These are phyloP conservation scores for Drosophila kepulauana DNA, from an alignment of 1,140 invertebrate species.

Conservation along the genomic window DNA sequence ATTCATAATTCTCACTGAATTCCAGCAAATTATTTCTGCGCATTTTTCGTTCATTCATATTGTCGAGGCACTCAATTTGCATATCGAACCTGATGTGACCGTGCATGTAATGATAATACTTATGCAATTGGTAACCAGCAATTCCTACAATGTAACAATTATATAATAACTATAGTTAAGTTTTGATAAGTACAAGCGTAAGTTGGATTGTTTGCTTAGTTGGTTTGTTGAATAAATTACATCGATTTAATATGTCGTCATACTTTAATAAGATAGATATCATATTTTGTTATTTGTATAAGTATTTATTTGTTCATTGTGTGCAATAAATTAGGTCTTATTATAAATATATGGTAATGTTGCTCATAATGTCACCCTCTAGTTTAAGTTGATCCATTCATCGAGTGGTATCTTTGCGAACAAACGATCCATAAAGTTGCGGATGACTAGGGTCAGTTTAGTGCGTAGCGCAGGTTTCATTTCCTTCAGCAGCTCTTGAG, in stretches of 20 bases:
- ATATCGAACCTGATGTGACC: conserved; percentile 37
- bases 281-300: conserved; percentile 6
- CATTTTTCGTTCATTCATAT: conserved; percentile 35
- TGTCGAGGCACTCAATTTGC: conserved; percentile 36
- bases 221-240: conserved; percentile 33
- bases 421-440: conserved; percentile 90
- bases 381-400: conserved; percentile 87
- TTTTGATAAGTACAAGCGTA: not conserved
- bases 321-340: conserved; percentile 77
- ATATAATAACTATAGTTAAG: conserved; percentile 8
- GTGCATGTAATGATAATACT: conserved; percentile 64
- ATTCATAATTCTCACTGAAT: no score
- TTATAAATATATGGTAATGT: conserved; percentile 4
- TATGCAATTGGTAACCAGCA: conserved; percentile 32
- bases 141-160: conserved; percentile 33
- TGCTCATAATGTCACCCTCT: conserved; percentile 24
- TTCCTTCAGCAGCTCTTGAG: conserved; percentile 92
- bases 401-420: conserved; percentile 92
- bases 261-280: conserved; percentile 1
- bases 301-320: conserved; percentile 52
- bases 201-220: not conserved
- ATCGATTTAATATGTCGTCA: not conserved
- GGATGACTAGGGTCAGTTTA: conserved; percentile 91
- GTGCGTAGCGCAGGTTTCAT: conserved; percentile 93
- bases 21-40: conserved; percentile 8